Base-by-base conservation (phyloP, 2,888 invertebrate genomes). In the Ennomos quercinarius region DNA sequence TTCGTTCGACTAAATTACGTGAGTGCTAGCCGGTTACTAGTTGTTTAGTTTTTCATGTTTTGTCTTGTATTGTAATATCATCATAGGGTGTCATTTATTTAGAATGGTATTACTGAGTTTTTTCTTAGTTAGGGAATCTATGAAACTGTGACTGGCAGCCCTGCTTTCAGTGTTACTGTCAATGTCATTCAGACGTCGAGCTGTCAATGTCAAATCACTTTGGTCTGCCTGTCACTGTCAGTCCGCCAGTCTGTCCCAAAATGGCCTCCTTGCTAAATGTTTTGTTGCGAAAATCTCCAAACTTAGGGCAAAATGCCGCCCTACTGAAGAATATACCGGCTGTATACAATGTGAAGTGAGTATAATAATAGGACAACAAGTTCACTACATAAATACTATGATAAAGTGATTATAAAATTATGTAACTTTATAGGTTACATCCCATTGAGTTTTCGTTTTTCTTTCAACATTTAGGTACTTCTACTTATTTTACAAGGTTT, bases 211-310 rank as follows among this genome's bases (percentile, higher is more conserved):
- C n/a, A n/a, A n/a, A n/a, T n/a, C n/a, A n/a, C n/a, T n/a, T n/a
- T n/a, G n/a, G n/a, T n/a, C n/a, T n/a, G n/a, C n/a, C n/a, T 11
- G 44, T 35, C 40, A 13, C 2, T 37, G 45, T 39, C 53, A 83
- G 77, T 83, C 73, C n/a, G 53, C 34, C 46, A 83, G 77, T 83
- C 74, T 11, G 41, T 55, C 78, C 69, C 70, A 90, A 87, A 83
- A 91, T 92, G 92, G 87, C 89, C 77, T 89, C 87, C 75, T 64
- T 92, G 37, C 65, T 91, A 51, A 92, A 87, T 89, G 93, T 93
- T 76, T 91, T 95, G 84, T 80, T 94, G 74, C 93, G 93, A 82
- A 95, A 94, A 93, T 88, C 93, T 17, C 67, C 88, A 51, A 89
- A 89, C 81, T 85, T 93, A 63, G 74, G 86, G 48, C 80, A 84